These are phyloP conservation scores for Tylochromis polylepis DNA, from an alignment of 2,113 vertebrate species.

Conservation along the genomic window DNA sequence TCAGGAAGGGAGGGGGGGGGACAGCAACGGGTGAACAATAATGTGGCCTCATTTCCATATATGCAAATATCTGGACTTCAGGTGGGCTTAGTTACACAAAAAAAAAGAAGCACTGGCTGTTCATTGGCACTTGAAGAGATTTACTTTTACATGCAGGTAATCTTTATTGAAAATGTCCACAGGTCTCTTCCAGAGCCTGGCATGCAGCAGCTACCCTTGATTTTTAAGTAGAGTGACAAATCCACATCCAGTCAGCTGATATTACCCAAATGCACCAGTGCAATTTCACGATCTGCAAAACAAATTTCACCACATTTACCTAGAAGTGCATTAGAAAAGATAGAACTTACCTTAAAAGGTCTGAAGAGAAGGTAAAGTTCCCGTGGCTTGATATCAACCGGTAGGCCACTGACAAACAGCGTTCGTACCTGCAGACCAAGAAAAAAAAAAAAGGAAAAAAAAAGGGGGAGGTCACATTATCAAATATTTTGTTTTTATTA, in stretches of 20 bases:
- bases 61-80: slow-evolving; percentile 41
- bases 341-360: slow-evolving; percentile 87
- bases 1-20: too few relatives aligned
- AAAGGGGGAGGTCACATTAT: neutral
- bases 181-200: neutral
- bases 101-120: neutral
- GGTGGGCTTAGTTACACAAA: neutral
- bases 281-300: neutral
- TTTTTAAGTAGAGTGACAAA: neutral
- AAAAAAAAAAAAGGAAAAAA: neutral
- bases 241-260: neutral
- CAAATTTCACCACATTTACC: neutral
- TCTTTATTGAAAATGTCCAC: neutral
- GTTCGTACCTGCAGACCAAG: slow-evolving; percentile 75
- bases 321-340: neutral
- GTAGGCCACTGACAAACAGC: slow-evolving; percentile 94
- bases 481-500: neutral
- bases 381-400: slow-evolving; percentile 95
- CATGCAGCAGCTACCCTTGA: neutral
- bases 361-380: slow-evolving; percentile 96
- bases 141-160: neutral
- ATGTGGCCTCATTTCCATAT: slow-evolving; percentile 65
- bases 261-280: neutral
- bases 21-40: slow-evolving; percentile 47
- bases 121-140: neutral